phyloP scores from a whole-genome alignment of 2,113 vertebrate genomes.

The Petrocephalus zakoni region DNA sequence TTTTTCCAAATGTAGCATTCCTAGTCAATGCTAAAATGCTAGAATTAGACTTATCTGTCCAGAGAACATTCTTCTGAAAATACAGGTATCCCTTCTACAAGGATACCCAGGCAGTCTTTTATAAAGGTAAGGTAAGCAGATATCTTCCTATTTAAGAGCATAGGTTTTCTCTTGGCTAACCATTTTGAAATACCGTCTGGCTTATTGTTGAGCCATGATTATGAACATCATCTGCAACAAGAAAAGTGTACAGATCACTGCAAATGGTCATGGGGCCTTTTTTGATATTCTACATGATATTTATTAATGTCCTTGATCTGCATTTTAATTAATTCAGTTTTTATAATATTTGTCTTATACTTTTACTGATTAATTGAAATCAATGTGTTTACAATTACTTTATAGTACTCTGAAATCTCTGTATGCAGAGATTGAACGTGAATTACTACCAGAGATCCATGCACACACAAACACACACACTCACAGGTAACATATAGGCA shows the following conservation, averaged over 20 bases:
- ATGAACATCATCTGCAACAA: background rate
- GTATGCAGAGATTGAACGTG: too few relatives aligned
- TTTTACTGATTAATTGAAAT: background rate
- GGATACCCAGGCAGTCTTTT: background rate
- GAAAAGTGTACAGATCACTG: background rate
- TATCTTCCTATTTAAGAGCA: background rate
- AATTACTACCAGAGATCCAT: background rate
- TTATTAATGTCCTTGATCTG: too few relatives aligned
- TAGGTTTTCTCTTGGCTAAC: background rate
- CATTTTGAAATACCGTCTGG: background rate
- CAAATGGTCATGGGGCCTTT: background rate
- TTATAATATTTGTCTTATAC: too few relatives aligned
- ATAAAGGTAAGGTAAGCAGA: background rate
- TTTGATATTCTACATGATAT: background rate
- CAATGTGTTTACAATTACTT: background rate
- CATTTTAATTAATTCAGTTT: too few relatives aligned
- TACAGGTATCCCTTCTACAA: background rate
- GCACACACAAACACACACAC: background rate
- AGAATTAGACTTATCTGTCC: background rate
- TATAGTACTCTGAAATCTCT: background rate
- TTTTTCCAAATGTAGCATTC: background rate
- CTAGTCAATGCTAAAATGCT: background rate
- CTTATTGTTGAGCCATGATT: background rate
- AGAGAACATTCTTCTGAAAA: conserved; percentile 1
- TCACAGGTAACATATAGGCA: background rate